Evolutionary conservation across 2,797 vertebrate genomes (phyloP).

Genomic region (Luscinia luscinia): DNA sequence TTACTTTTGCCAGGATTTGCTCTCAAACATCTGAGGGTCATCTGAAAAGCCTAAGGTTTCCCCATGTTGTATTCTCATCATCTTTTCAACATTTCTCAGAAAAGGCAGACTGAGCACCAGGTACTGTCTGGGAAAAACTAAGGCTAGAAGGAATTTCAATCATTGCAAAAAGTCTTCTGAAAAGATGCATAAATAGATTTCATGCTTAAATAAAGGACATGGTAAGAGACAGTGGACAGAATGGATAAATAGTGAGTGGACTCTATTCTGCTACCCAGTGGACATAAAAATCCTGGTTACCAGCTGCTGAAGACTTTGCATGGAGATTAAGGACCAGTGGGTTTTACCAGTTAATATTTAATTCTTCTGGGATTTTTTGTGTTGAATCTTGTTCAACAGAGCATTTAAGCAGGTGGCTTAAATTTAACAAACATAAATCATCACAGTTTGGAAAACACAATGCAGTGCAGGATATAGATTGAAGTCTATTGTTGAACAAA

Average conservation of each 20-base stretch:
- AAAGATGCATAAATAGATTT: neutral
- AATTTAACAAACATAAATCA: neutral
- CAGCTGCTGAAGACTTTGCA: neutral
- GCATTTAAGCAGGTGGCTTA: neutral
- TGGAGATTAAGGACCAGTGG: neutral
- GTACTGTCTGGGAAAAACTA: neutral
- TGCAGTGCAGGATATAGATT: neutral
- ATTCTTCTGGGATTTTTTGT: neutral
- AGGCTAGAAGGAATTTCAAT: neutral
- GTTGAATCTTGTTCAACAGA: neutral
- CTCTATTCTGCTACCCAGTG: neutral
- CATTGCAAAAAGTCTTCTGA: neutral
- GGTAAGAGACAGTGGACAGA: neutral
- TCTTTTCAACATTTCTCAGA: neutral
- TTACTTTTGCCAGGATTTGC: neutral
- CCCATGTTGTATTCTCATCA: neutral
- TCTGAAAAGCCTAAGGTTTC: neutral
- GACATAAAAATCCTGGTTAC: neutral
- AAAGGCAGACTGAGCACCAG: neutral
- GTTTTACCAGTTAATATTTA: neutral
- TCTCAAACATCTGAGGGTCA: neutral
- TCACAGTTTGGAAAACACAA: neutral
- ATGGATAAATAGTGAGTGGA: neutral
- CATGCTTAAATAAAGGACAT: neutral
- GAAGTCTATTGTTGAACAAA: neutral